Conservation (phyloP, 2,113 vertebrate species). For the Pungitius pungitius region DNA sequence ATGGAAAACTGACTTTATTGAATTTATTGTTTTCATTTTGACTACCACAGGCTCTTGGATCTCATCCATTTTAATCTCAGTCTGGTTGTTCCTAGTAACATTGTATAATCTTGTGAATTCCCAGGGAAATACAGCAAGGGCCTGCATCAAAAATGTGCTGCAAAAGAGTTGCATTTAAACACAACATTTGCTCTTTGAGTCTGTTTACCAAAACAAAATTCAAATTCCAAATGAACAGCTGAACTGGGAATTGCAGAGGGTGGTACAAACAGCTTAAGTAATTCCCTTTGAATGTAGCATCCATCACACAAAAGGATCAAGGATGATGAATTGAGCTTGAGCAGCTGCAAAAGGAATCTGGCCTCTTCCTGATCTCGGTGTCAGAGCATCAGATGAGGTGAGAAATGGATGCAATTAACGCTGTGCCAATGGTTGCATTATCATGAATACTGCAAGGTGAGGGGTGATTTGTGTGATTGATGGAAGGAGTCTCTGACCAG, state of each 20-base stretch:
- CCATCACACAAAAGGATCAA: conserved; percentile 46
- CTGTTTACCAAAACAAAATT: conserved; percentile 24
- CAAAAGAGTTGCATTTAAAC: background rate
- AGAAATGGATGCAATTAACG: conserved; percentile 70
- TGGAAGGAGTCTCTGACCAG: conserved; percentile 48
- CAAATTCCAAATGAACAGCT: conserved; percentile 21
- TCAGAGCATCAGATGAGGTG: conserved; percentile 55
- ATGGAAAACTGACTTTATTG: background rate
- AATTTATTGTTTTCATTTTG: background rate
- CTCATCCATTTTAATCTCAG: background rate
- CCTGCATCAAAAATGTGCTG: background rate
- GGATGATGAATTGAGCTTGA: conserved; percentile 57
- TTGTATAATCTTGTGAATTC: no score
- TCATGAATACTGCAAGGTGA: conserved; percentile 75
- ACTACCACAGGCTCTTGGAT: background rate
- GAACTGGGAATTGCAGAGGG: conserved; percentile 11
- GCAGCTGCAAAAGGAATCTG: conserved; percentile 23
- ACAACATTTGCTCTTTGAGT: conserved; percentile 17
- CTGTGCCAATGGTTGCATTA: conserved; percentile 67
- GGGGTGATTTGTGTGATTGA: conserved; percentile 72
- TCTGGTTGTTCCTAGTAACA: background rate
- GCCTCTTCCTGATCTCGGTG: conserved; percentile 54
- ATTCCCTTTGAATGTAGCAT: conserved; percentile 50
- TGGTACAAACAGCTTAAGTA: conserved; percentile 44
- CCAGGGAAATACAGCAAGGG: no score